A percentile compares a stretch with the other conserved stretches of the same genome.
phyloP scores from a whole-genome alignment of 2,797 vertebrate species.

The Heteromormyrus szaboi region DNA sequence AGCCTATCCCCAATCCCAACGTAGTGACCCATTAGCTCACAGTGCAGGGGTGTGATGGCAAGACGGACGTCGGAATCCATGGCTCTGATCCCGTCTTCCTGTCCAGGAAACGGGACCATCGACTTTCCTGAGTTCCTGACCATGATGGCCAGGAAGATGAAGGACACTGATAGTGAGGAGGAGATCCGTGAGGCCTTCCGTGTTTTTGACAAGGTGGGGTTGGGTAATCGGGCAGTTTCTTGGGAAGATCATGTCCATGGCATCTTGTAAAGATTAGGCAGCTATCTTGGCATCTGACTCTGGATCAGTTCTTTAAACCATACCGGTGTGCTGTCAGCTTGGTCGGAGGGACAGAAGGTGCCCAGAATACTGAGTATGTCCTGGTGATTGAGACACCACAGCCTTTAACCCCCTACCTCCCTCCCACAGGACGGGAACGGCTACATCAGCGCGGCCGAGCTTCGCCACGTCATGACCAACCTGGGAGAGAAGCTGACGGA shows the following conservation, averaged over 20 bases:
- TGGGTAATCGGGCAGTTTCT: background rate
- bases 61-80: background rate
- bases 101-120: conserved; percentile 89
- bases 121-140: conserved; percentile 97
- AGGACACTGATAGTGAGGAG: conserved; percentile 96
- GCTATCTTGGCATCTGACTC: background rate
- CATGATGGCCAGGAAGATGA: conserved; percentile 99
- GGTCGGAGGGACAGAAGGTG: background rate
- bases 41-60: background rate
- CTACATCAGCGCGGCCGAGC: conserved; percentile 91
- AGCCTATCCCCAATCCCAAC: background rate
- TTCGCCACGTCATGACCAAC: conserved; percentile 98
- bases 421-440: conserved; percentile 84
- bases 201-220: conserved; percentile 90
- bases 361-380: background rate
- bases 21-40: background rate
- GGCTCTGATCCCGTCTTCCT: conserved; percentile 19
- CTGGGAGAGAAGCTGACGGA: conserved; percentile 96
- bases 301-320: background rate
- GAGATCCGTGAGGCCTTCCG: conserved; percentile 97
- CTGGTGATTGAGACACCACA: background rate
- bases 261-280: background rate
- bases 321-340: no score
- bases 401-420: background rate
- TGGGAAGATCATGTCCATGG: background rate